Base-by-base conservation (phyloP, 2,113 vertebrate genomes). In the Manacus vitellinus region DNA sequence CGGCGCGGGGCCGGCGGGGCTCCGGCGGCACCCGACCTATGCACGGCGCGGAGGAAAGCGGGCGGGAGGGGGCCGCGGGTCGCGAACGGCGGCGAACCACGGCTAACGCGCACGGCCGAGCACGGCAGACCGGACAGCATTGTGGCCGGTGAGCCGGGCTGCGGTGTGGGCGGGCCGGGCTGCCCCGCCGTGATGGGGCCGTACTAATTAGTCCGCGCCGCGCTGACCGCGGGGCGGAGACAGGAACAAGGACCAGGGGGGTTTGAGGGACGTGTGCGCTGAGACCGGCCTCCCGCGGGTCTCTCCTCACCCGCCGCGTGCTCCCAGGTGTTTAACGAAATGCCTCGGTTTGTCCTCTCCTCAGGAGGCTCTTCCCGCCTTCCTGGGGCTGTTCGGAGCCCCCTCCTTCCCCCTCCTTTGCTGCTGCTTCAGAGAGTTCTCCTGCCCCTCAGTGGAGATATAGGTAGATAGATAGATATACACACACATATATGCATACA, bases 111-210 rank as follows among this genome's bases (percentile, higher is more conserved):
- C 46, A 96, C 97, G 70, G 91, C 81, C 81, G 21, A 72, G 93
- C 77, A 98, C 98, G 44, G 44, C 98, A 98, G 97, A 98, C 97
- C 10, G 98, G 98, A 97, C 95, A 98, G 98, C 81, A 95, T n/a
- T n/a, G n/a, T 97, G 96, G 88, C 96, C 15, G 98, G 98, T 98
- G 96, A 97, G 98, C 30, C 37, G 19, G 72, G 25, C 28, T 8
- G 68, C 30, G 30, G 61, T 14, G 14, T 11, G 4, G 33, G 25
- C 3, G 37, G n/a, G 31, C 82, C 22, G 51, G 31, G 67, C 75
- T 81, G 56, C 39, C 31, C 49, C 43, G 24, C 51, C 23, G 19
- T 16, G 67, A 20, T 27, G 71, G 58, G 54, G 9, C 39, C 14
- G 70, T 73, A n/a, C n/a, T n/a, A n/a, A n/a, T n/a, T n/a, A n/a